Conservation (phyloP, 1,140 invertebrate genomes). For the Pachypeltis micranthus region DNA sequence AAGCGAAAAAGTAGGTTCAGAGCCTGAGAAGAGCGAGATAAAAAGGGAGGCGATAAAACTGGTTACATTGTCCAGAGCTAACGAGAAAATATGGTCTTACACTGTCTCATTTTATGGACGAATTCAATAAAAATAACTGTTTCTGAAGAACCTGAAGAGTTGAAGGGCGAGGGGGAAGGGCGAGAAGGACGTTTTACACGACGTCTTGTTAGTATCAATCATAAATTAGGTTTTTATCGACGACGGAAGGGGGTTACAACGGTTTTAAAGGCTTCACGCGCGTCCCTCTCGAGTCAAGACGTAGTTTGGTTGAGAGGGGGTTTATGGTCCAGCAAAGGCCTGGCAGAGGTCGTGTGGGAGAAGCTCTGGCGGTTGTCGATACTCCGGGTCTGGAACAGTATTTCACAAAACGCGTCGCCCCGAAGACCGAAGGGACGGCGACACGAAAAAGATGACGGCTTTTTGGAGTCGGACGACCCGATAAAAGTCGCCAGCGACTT, state of each 20-base stretch:
- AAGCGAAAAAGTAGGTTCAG: neutral
- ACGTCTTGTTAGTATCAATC: slow-evolving; percentile 8
- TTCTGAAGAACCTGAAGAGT: neutral
- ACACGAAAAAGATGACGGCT: too few species aligned
- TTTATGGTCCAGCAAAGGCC: too few species aligned
- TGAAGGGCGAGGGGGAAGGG: too few species aligned
- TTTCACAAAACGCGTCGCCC: too few species aligned
- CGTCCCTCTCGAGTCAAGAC: neutral
- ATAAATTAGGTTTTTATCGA: neutral
- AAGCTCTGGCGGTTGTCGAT: too few species aligned
- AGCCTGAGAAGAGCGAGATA: neutral
- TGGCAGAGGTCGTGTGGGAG: too few species aligned
- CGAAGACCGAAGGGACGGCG: too few species aligned
- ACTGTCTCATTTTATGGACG: neutral
- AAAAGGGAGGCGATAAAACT: neutral
- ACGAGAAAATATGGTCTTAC: neutral
- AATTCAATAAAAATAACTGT: too few species aligned
- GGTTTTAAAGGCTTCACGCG: neutral
- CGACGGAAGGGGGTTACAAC: neutral
- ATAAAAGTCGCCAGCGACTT: too few species aligned
- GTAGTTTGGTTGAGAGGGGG: too few species aligned
- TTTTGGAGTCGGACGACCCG: too few species aligned
- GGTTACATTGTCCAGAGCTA: neutral
- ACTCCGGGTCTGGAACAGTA: too few species aligned
- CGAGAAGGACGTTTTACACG: neutral